A percentile compares a stretch with the other conserved stretches of the same genome.
Evolutionary conservation across 2,888 invertebrate genomes (phyloP).

Genomic region (Drosophila rubida): DNA sequence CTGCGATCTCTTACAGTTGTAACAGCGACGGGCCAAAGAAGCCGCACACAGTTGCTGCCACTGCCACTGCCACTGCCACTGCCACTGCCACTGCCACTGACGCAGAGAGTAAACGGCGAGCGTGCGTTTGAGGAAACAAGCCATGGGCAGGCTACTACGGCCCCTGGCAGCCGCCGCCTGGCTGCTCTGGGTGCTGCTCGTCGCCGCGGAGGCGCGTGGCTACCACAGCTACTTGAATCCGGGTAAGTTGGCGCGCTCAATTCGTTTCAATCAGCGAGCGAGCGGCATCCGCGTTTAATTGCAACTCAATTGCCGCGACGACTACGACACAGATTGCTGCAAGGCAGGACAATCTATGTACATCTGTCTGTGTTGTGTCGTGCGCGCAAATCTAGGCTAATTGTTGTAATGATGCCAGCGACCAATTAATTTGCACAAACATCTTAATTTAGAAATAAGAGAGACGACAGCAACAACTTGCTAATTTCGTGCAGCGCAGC

Average conservation of each 20-base stretch:
- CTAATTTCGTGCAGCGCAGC: background rate
- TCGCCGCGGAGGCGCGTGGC: slow-evolving; percentile 40
- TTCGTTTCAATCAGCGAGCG: slow-evolving; percentile 74
- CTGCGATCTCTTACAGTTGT: slow-evolving; percentile 44
- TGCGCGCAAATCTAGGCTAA: slow-evolving; percentile 77
- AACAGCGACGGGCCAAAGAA: too few relatives aligned
- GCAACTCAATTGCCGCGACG: slow-evolving; percentile 59
- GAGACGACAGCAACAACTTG: slow-evolving; percentile 23
- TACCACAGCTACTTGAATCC: slow-evolving; percentile 31
- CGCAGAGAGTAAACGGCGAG: slow-evolving; percentile 5
- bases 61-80: background rate
- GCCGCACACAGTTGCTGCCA: too few relatives aligned
- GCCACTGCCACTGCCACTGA: background rate
- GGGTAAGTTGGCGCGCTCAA: slow-evolving; percentile 67
- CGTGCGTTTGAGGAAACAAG: too few relatives aligned
- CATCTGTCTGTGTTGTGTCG: slow-evolving; percentile 26
- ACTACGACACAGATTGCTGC: slow-evolving; percentile 47
- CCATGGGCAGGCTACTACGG: slow-evolving; percentile 62
- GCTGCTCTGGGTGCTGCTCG: slow-evolving; percentile 66
- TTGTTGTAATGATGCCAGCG: slow-evolving; percentile 82
- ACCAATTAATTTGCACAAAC: slow-evolving; percentile 83
- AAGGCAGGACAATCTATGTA: slow-evolving; percentile 10
- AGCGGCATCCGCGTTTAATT: slow-evolving; percentile 69
- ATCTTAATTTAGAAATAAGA: slow-evolving; percentile 72
- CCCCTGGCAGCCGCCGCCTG: slow-evolving; percentile 64